Conservation (phyloP, 2,888 invertebrate species). For the Trissoscelio sp. region DNA sequence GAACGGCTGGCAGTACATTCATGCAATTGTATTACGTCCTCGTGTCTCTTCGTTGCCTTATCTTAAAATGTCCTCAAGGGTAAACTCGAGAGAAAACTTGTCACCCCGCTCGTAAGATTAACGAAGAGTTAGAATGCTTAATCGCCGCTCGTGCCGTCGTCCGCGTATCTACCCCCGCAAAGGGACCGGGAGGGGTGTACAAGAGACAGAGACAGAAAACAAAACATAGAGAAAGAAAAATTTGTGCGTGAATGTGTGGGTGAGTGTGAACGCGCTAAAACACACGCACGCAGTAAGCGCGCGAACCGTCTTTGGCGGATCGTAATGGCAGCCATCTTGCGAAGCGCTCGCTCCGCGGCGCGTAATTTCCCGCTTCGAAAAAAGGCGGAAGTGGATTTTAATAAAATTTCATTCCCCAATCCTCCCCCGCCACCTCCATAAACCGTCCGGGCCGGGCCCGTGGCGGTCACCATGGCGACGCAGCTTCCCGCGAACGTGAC, state of each 20-base stretch:
- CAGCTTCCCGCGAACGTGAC: slow-evolving; percentile 83
- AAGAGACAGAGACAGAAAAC: background rate
- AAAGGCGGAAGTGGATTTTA: slow-evolving; percentile 79
- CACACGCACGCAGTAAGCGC: slow-evolving; percentile 11
- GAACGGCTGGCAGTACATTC: slow-evolving; percentile 1
- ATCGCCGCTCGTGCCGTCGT: slow-evolving; percentile 64
- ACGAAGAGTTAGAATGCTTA: slow-evolving; percentile 73
- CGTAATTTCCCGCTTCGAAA: slow-evolving; percentile 69
- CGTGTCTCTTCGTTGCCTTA: slow-evolving; percentile 75
- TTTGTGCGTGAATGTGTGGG: background rate
- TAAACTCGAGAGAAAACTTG: slow-evolving; percentile 72
- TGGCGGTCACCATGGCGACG: slow-evolving; percentile 83
- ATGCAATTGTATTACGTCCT: slow-evolving; percentile 48
- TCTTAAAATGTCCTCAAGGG: slow-evolving; percentile 74
- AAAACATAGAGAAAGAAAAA: slow-evolving; percentile 9
- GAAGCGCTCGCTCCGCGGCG: slow-evolving; percentile 59
- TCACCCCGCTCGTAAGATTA: slow-evolving; percentile 76
- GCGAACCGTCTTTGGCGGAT: slow-evolving; percentile 52
- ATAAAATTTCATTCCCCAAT: slow-evolving; percentile 80
- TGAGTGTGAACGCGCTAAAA: slow-evolving; percentile 27
- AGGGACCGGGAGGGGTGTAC: background rate
- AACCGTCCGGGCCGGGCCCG: slow-evolving; percentile 80
- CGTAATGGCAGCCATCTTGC: slow-evolving; percentile 64
- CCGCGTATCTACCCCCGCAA: slow-evolving; percentile 40
- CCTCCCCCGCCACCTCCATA: slow-evolving; percentile 65